Evolutionary conservation across 2,113 vertebrate genomes (phyloP), one percentile per base, ranked within the genome.

Genomic region (Misgurnus anguillicaudatus): DNA sequence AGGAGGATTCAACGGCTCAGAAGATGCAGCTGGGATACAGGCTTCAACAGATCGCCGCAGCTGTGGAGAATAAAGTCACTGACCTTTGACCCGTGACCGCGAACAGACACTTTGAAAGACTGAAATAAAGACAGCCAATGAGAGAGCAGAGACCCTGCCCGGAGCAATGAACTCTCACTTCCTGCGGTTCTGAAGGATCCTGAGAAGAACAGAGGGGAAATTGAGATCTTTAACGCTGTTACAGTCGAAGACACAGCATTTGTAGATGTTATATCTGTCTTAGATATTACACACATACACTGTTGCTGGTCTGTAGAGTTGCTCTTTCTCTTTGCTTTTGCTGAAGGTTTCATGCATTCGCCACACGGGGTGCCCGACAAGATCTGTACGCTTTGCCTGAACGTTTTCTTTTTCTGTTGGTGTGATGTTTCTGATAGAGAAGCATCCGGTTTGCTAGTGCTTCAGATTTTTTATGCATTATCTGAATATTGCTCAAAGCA

Each of bases 11-110:
- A 65, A 96, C 94, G 0, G 97, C 97, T 53, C 97, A 99, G 92
- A 99, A 98, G 92, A 99, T 99, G 97, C 97, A 99, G 91, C 94
- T 99, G 1, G 96, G 96, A 13, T 99, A 98, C 80, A 91, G 97
- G 79, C 95, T 99, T 38, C 97, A 99, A 86, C 97, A 99, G 91
- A 95, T 98, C 0, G 97, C 97, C 1, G 97, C 97, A 0, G 95
- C 97, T 8, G 96, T 99, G 87, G 97, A 99, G 85, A 98, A 99
- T 89, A 99, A 99, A 90, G 97, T 99, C 90, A 99, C 97, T 0
- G 97, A 98, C 84, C 95, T 99, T 90, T 99, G 96, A 96, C 90
- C 42, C 77, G 57, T 62, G 63, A 48, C 78, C 76, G 75, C 42
- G 5, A 72, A 80, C 48, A 45, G 85, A 82, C 61, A 19, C 21